Conservation (phyloP, 2,888 invertebrate genomes). For the Terebella lapidaria region DNA sequence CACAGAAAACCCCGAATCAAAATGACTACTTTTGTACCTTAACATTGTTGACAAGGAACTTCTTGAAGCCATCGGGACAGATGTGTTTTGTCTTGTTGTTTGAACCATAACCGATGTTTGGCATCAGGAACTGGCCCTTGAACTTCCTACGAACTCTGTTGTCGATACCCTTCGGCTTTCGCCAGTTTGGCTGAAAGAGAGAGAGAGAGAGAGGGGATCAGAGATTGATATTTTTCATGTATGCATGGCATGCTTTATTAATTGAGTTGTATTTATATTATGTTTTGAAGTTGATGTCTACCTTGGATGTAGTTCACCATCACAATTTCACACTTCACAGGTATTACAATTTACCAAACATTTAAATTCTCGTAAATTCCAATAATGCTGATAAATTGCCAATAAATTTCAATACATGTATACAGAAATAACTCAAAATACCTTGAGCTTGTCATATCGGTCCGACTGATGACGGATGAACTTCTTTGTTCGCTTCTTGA, state of each 20-base stretch:
- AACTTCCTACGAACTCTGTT: constrained; percentile 98
- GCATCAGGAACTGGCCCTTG: constrained; percentile 99
- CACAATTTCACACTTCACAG: no score
- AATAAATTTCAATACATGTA: no score
- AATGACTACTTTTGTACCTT: constrained; percentile 60
- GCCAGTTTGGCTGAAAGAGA: constrained; percentile 80
- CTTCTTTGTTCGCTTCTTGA: constrained; percentile 96
- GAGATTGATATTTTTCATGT: no score
- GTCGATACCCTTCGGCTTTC: constrained; percentile 99
- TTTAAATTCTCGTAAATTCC: no score
- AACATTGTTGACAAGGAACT: constrained; percentile 85
- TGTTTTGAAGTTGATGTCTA: no score
- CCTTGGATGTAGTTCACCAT: no score
- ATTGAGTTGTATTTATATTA: no score
- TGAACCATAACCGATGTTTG: constrained; percentile 97
- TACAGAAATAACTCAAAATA: no score
- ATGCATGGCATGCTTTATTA: no score
- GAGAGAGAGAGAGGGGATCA: neutral
- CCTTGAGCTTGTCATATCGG: constrained; percentile 91
- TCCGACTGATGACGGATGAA: constrained; percentile 98
- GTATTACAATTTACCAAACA: no score
- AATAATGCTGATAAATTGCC: no score
- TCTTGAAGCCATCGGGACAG: constrained; percentile 95
- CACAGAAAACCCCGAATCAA: no score
- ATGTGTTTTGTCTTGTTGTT: constrained; percentile 91